Evolutionary conservation across 2,113 vertebrate species (phyloP), one percentile per base, ranked within the genome.

Genomic region (Nyctibius bracteatus): DNA sequence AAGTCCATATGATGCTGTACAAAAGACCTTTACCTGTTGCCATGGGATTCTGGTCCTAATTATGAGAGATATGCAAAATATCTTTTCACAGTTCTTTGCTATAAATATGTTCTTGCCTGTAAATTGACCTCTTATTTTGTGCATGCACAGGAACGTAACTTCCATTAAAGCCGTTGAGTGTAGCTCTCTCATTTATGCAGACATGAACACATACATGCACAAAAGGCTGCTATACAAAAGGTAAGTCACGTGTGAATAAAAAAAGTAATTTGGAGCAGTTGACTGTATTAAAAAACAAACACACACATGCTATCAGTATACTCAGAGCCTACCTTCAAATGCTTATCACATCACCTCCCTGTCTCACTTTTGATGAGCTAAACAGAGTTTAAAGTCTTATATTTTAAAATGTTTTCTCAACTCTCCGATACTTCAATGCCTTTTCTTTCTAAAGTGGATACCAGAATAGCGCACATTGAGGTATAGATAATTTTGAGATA

Each of bases 11-110:
- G 59, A 37, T n/a, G 35, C 46, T 37, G 2, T 39, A 74, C 28
- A 77, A 81, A 86, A 94, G 54, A 80, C 67, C 63, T 92, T 67
- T 94, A 14, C 61, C 81, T 89, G 80, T 84, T 92, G 73, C 93
- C 59, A 46, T 86, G 82, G 82, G 49, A 83, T 86, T 83, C 55
- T 39, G 9, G 23, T 71, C 59, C 61, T 81, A 59, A 73, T 81
- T 88, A 79, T 35, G 37, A 94, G 35, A 72, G n/a, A 80, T 9
- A 66, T 2, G 19, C 44, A 88, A 86, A 92, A 86, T 62, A 61
- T 21, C 54, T 88, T 93, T 43, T 74, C 30, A 81, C 55, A 86
- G 51, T 58, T 88, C 41, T 86, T 70, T 81, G 62, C 28, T 67
- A n/a, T 44, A 73, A 77, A 65, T 72, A 70, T 4, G 37, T 70